phyloP scores from a whole-genome alignment of 1,140 invertebrate genomes.

The Tachypleus tridentatus region DNA sequence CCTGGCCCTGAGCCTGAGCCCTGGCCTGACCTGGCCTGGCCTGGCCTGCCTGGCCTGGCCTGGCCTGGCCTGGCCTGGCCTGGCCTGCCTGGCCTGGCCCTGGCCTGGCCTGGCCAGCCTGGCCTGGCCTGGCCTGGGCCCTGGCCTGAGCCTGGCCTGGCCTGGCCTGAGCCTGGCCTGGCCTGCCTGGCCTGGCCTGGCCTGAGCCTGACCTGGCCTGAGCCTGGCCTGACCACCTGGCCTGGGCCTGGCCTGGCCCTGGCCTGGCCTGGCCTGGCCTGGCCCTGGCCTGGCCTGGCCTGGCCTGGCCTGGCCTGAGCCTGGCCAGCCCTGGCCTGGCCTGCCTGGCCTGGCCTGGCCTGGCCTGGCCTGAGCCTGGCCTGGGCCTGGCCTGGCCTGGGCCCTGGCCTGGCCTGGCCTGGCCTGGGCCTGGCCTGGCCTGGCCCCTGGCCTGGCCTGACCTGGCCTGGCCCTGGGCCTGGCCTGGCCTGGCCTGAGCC shows the following conservation, averaged over 20 bases:
- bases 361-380: constrained; percentile 21
- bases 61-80: constrained; percentile 19
- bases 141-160: constrained; percentile 23
- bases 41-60: no score
- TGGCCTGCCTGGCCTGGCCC: no score
- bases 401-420: no score
- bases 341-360: no score
- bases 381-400: no score
- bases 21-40: constrained; percentile 25
- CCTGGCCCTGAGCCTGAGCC: constrained; percentile 22
- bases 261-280: constrained; percentile 26
- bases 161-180: constrained; percentile 20
- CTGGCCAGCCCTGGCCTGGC: constrained; percentile 26
- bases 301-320: constrained; percentile 24
- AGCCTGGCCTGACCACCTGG: constrained; percentile 20
- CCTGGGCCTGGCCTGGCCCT: no score
- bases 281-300: no score
- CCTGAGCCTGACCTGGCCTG: constrained; percentile 15
- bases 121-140: no score
- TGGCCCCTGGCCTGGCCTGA: no score
- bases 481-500: constrained; percentile 22
- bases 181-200: no score
- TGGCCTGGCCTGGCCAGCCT: constrained; percentile 27
- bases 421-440: no score
- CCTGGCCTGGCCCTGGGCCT: no score